Percentiles rank a stretch among this genome's conserved stretches.
phyloP scores from a whole-genome alignment of 2,888 invertebrate species.

The Stenodera caucasica region DNA sequence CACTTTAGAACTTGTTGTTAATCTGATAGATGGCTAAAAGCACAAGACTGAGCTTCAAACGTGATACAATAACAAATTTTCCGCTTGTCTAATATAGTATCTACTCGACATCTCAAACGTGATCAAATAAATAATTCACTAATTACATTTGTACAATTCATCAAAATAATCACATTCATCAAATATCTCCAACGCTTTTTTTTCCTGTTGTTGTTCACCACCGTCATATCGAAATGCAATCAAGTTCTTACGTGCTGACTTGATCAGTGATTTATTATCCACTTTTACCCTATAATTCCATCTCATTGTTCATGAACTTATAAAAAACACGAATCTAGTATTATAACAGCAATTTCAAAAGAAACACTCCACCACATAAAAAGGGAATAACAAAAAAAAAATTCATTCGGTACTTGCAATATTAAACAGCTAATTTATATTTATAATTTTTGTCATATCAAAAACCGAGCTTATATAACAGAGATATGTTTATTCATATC shows the following conservation, averaged over 20 bases:
- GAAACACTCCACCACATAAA: neutral
- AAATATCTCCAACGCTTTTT: neutral
- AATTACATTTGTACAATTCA: constrained; percentile 7
- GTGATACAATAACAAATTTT: constrained; percentile 22
- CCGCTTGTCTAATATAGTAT: constrained; percentile 20
- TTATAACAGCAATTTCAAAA: neutral
- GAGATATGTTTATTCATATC: constrained; percentile 24
- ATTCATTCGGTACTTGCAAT: too few species aligned
- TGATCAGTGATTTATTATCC: neutral
- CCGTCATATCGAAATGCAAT: neutral
- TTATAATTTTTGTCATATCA: neutral
- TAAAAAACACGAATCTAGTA: neutral
- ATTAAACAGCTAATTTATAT: neutral
- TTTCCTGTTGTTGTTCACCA: neutral
- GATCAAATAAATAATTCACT: constrained; percentile 19
- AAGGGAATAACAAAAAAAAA: too few species aligned
- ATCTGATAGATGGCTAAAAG: constrained; percentile 25
- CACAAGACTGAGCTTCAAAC: constrained; percentile 25
- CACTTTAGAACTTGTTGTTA: constrained; percentile 27
- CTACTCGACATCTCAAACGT: constrained; percentile 12
- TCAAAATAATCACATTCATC: neutral
- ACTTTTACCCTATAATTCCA: neutral
- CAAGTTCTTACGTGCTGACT: neutral
- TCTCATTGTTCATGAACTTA: neutral
- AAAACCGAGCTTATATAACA: constrained; percentile 2